These are phyloP conservation scores for Pseudoips prasinana DNA, from an alignment of 2,888 invertebrate species.

Conservation along the genomic window DNA sequence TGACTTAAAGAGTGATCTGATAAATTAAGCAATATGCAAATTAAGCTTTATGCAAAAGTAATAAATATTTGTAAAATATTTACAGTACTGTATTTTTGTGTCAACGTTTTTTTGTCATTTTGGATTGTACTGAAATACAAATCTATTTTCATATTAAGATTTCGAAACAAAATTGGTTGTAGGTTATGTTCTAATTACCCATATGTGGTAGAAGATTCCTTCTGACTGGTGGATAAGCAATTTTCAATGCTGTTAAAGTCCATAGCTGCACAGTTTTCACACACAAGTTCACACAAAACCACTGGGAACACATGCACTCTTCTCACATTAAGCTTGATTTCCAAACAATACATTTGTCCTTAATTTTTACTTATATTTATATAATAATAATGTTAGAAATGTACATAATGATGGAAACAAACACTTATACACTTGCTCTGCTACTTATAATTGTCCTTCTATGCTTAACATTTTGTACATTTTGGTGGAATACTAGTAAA, in stretches of 20 bases:
- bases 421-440: slow-evolving; percentile 8
- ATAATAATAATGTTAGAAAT: background rate
- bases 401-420: slow-evolving; percentile 1
- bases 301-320: slow-evolving; percentile 5
- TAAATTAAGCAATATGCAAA: slow-evolving; percentile 47
- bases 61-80: slow-evolving; percentile 42
- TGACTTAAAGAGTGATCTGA: slow-evolving; percentile 46
- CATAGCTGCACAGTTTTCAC: no score
- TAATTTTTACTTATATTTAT: slow-evolving; percentile 1
- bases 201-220: no score
- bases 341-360: slow-evolving; percentile 5
- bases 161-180: no score
- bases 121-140: slow-evolving; percentile 25
- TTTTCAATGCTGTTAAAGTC: no score
- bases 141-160: slow-evolving; percentile 34
- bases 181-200: no score
- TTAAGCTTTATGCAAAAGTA: slow-evolving; percentile 34
- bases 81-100: slow-evolving; percentile 36
- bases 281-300: background rate
- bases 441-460: slow-evolving; percentile 5
- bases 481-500: slow-evolving; percentile 4
- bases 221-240: no score
- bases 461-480: slow-evolving; percentile 5
- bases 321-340: slow-evolving; percentile 8
- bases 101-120: slow-evolving; percentile 25